Base-by-base conservation (phyloP, 2,797 vertebrate genomes). In the Neopelma chrysocephalum region DNA sequence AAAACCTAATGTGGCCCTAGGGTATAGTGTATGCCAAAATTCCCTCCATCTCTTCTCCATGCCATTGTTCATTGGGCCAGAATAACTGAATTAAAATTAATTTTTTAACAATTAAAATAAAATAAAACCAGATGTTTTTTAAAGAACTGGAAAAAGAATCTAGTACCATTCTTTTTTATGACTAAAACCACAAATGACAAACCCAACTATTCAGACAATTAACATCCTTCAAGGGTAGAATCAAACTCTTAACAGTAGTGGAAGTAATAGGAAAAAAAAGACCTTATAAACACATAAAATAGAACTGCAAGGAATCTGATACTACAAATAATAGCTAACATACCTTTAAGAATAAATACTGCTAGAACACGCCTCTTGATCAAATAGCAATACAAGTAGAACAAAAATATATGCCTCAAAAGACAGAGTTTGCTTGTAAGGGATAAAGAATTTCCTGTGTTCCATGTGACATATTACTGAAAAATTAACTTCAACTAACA, bases 111-210 rank as follows among this genome's bases (percentile, higher is more conserved):
- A 77, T 19, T 78, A 89, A 78, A 90, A 87, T 77, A 58, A 90
- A 93, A 60, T 50, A 66, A 87, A 93, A 68, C 5, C 48, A 93
- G 42, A 23, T 19, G 43, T 73, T 58, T 22, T 50, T 87, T 92
- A 79, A 70, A 91, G 23, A 92, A 54, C 23, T 80, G n/a, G 36
- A 45, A 81, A 90, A 93, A 82, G 1, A 76, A 78, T 50, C 20
- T 34, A 54, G 26, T 66, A 64, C 17, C 18, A 48, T 78, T 56
- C 17, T 32, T 79, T 88, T 83, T 58, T 70, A 62, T 45, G 1
- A 71, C 82, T 83, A 64, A 83, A 94, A 83, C 53, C 77, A 87
- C 62, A 82, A 83, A 61, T 47, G 42, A 92, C 70, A 93, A 86
- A 84, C 11, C 19, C 22, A 75, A 5, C 19, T 76, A 78, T 71